Base-by-base conservation (phyloP, 1,140 invertebrate genomes). In the Mylabris phalerata region DNA sequence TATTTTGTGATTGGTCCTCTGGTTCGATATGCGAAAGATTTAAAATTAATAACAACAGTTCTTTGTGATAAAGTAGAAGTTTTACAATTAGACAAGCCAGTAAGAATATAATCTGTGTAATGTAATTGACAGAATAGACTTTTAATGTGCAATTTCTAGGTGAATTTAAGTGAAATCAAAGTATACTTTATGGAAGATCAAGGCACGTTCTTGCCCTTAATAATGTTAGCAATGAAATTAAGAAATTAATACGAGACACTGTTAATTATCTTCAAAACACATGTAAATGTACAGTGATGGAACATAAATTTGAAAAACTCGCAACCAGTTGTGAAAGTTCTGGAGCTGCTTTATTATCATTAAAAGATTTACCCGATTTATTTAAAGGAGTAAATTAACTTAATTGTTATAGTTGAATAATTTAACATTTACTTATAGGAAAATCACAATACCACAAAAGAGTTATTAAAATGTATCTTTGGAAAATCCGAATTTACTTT, bases 141-240 rank as follows among this genome's bases (percentile, higher is more conserved):
- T 57, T 56, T 47, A 51, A 44, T 47, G 11, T 55, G 25, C 38
- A 55, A 57, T 40, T 41, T 75, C 75, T 3, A 84, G 82, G 82
- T 92, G 5, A 80, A 88, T 66, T 46, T 90, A 4, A 79, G 76
- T 11, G 79, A 85, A 54, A 69, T 94, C 24, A 85, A 83, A 50
- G 83, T 88, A 66, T 92, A 84, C 70, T 92, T 88, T 62, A 84
- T 92, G 81, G 83, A 89, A 65, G 82, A 87, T 58, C 84, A 88
- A 62, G 82, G 82, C 4, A 80, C 79, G 3, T 80, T 32, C 78
- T 82, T 10, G 72, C 86, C 5, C 77, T 83, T 19, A 79, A 80
- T 11, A 75, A 77, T 5, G 81, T 92, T 3, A 77, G 84, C 52
- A 64, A 75, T 26, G 86, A 92, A 63, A 79, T 92, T 4, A 82